phyloP scores from a whole-genome alignment of 2,888 invertebrate genomes.

The Ormyrus nitidulus region DNA sequence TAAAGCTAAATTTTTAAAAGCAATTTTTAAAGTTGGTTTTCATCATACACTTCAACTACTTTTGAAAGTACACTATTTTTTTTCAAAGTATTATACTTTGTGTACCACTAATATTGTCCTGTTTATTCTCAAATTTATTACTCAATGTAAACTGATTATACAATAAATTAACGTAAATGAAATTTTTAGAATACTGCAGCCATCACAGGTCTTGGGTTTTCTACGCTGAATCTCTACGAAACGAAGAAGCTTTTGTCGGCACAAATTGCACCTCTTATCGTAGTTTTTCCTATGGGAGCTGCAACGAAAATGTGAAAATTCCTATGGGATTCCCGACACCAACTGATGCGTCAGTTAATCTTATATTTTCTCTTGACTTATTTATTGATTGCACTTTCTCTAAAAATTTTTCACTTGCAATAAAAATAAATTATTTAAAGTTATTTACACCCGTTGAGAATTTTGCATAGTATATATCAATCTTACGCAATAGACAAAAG shows the following conservation, averaged over 20 bases:
- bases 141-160: background rate
- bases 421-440: background rate
- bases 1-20: too few species aligned
- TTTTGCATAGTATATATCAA: too few species aligned
- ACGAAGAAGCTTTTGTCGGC: conserved; percentile 72
- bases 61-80: too few species aligned
- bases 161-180: too few species aligned
- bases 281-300: conserved; percentile 45
- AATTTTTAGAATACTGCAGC: conserved; percentile 76
- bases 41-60: too few species aligned
- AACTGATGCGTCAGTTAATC: conserved; percentile 61
- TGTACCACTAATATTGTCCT: too few species aligned
- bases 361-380: background rate
- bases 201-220: conserved; percentile 77
- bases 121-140: background rate
- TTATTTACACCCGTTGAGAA: too few species aligned
- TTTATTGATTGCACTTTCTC: background rate
- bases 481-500: too few species aligned
- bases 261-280: conserved; percentile 56
- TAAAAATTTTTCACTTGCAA: background rate
- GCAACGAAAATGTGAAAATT: conserved; percentile 38
- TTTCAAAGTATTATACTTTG: too few species aligned
- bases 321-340: conserved; percentile 67
- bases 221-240: conserved; percentile 76
- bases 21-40: too few species aligned